Conservation (phyloP, 2,113 vertebrate genomes). For the Stigmatopora nigra region DNA sequence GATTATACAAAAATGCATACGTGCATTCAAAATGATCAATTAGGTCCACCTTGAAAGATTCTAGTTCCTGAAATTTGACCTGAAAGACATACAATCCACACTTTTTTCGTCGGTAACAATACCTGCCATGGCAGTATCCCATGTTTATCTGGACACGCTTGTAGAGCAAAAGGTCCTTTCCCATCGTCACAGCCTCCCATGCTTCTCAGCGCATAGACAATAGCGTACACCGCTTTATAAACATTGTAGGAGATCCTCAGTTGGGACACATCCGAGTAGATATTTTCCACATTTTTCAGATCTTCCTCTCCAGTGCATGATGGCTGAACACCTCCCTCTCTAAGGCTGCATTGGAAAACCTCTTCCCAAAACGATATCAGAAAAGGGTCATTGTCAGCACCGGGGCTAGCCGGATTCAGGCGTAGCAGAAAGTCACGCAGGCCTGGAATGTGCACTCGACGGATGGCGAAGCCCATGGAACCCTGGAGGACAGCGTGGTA, state of each 20-base stretch:
- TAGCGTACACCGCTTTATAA: conserved; percentile 72
- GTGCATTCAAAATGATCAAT: too few relatives aligned
- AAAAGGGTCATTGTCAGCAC: conserved; percentile 56
- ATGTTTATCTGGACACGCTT: conserved; percentile 51
- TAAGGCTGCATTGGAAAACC: conserved; percentile 68
- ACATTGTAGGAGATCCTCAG: conserved; percentile 76
- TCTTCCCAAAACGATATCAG: conserved; percentile 70
- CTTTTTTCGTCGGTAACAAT: not conserved
- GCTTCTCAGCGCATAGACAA: conserved; percentile 60
- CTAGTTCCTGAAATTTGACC: too few relatives aligned
- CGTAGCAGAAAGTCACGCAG: conserved; percentile 67
- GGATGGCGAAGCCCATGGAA: conserved; percentile 72
- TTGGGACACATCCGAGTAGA: conserved; percentile 71
- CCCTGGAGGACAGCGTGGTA: conserved; percentile 66
- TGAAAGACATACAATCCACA: too few relatives aligned
- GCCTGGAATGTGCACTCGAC: conserved; percentile 59
- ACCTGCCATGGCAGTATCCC: conserved; percentile 70
- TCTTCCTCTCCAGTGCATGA: conserved; percentile 67
- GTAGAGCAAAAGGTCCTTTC: conserved; percentile 45
- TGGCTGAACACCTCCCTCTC: conserved; percentile 23
- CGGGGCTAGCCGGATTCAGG: conserved; percentile 53
- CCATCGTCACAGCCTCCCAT: conserved; percentile 61
- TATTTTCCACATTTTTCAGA: conserved; percentile 55
- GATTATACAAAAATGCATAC: too few relatives aligned
- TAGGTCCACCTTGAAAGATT: too few relatives aligned